These are phyloP conservation scores for Entelurus aequoreus DNA, from an alignment of 2,113 vertebrate genomes.

Conservation along the genomic window DNA sequence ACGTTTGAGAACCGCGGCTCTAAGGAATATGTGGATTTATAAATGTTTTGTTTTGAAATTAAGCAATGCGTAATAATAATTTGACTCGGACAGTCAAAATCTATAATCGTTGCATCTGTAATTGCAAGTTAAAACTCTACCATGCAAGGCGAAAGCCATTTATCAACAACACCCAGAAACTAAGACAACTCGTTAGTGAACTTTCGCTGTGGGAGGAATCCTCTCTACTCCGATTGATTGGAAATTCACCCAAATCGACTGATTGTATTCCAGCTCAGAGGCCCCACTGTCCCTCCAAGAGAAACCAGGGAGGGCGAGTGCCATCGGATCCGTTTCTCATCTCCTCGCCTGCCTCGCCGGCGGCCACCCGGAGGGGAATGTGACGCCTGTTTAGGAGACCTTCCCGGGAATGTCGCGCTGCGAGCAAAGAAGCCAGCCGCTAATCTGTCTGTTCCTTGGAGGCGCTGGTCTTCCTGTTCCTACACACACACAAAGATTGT, in stretches of 20 bases:
- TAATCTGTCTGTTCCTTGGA: conserved; percentile 68
- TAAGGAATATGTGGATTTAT: no score
- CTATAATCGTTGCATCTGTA: no score
- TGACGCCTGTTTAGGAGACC: conserved; percentile 57
- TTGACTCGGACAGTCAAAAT: no score
- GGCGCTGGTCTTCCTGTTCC: conserved; percentile 46
- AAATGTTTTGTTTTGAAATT: no score
- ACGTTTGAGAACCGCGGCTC: no score
- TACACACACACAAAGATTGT: conserved; percentile 26
- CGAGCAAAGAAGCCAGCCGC: conserved; percentile 45
- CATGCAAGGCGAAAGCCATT: no score
- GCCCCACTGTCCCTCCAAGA: not conserved
- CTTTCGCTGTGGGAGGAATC: not conserved
- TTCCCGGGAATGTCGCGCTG: conserved; percentile 53
- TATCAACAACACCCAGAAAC: no score
- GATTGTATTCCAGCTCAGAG: not conserved
- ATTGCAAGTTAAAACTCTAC: no score
- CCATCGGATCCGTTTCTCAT: conserved; percentile 53
- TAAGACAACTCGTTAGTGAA: no score
- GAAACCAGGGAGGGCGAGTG: conserved; percentile 9
- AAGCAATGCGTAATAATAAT: no score
- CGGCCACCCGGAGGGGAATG: conserved; percentile 51
- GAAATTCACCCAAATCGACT: conserved; percentile 6
- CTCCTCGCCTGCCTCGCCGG: conserved; percentile 31
- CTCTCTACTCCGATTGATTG: not conserved